Evolutionary conservation across 2,888 invertebrate species (phyloP), one percentile per base, ranked within the genome.

Genomic region (Parapristionchus giblindavisi): DNA sequence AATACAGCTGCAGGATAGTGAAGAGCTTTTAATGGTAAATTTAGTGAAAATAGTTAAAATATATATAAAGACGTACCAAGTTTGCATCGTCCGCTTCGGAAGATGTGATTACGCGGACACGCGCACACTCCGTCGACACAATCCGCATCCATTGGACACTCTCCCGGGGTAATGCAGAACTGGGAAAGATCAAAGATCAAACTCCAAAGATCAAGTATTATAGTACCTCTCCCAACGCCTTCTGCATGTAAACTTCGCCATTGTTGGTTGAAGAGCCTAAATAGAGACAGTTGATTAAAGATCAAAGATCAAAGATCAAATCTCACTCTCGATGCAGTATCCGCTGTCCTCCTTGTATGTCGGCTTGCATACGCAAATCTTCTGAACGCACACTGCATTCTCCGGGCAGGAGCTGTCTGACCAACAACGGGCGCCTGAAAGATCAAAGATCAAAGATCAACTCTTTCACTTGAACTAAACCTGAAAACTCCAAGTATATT

Each of bases 101-200:
- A 72, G n/a, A 79, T 75, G 17, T 63, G 75, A n/a, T 77, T 80
- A 32, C 74, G 40, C 14, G 79, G 80, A 61, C 85, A 85, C n/a
- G 77, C 73, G 60, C 85, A 85, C 27, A 72, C 70, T 24, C 84
- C 84, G 34, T 79, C 58, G 29, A 78, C 52, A 66, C 85, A 85
- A 43, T 77, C 75, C 32, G 81, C 77, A 8, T 83, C 83, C 29
- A 61, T 29, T n/a, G 73, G 73, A 36, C 40, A 75, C 68, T 51
- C 56, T 3, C n/a, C 36, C 27, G 63, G 24, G n/a, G 56, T 34
- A 51, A 56, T 60, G 34, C 70, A 58, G 17, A 32, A 34, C 60
- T 76, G 38, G 56, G n/a, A 32, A 5, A n/a, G 40, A 24, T 29
- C 11, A 3, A 2, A 4, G 1, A 8, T 54, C 54, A 3, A 54